Conservation (phyloP, 2,888 invertebrate genomes). For the Blastobasis adustella region DNA sequence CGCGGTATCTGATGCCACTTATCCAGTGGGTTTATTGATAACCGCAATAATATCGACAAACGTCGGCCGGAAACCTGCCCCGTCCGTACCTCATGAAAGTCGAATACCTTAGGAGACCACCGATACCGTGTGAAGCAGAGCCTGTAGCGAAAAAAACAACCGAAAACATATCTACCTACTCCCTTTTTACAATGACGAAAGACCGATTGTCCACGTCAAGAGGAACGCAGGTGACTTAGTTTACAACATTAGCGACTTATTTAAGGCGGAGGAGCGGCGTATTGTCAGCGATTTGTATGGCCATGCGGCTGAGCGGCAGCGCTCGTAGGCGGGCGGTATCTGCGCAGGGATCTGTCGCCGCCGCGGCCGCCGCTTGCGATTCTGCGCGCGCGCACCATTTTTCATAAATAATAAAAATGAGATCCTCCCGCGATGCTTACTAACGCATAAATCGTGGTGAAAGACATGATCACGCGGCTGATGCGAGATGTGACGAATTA, state of each 20-base stretch:
- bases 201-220: neutral
- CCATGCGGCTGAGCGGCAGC: too few relatives aligned
- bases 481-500: conserved; percentile 6
- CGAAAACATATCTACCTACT: too few relatives aligned
- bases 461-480: conserved; percentile 5
- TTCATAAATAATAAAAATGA: conserved; percentile 6
- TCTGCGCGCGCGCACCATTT: conserved; percentile 3
- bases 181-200: neutral
- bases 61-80: neutral
- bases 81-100: neutral
- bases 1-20: neutral
- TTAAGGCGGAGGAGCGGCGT: too few relatives aligned
- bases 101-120: neutral
- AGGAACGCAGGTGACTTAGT: neutral
- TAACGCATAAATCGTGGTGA: conserved; percentile 3
- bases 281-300: too few relatives aligned
- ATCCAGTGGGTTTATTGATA: too few relatives aligned
- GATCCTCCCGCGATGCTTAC: neutral
- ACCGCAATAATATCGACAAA: neutral
- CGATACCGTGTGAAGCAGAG: too few relatives aligned
- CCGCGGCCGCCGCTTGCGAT: neutral
- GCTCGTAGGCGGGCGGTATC: too few relatives aligned
- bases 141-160: too few relatives aligned
- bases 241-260: too few relatives aligned
- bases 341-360: neutral